These are phyloP conservation scores for Drosophila infuscata DNA, from an alignment of 2,888 invertebrate genomes.

Conservation along the genomic window DNA sequence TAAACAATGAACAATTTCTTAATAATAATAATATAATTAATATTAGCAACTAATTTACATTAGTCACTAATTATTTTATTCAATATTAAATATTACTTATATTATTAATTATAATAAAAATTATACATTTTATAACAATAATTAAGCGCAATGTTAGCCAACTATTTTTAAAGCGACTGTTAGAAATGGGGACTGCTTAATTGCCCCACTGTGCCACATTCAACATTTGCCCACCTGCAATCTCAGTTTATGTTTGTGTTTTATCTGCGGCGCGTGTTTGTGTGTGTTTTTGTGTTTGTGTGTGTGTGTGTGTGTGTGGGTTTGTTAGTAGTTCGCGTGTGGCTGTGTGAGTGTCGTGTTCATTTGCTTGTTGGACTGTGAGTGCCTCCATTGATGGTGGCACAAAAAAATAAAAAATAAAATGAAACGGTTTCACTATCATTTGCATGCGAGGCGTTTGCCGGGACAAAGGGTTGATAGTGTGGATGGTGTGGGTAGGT, in stretches of 20 bases:
- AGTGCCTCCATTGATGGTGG: conserved; percentile 29
- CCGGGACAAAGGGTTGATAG: conserved; percentile 41
- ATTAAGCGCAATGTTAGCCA: no score
- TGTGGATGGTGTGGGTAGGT: no score
- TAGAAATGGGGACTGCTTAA: background rate
- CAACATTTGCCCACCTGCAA: conserved; percentile 50
- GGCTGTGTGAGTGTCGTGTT: conserved; percentile 25
- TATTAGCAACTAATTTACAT: background rate
- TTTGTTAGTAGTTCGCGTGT: conserved; percentile 9
- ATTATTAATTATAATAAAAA: background rate
- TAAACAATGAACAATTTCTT: background rate
- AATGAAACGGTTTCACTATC: conserved; percentile 63
- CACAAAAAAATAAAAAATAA: conserved; percentile 23
- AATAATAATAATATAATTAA: background rate
- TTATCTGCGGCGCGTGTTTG: conserved; percentile 22
- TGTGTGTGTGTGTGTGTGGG: conserved; percentile 9
- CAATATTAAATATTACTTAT: background rate
- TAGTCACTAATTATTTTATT: background rate
- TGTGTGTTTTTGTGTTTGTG: conserved; percentile 28
- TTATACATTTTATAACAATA: background rate
- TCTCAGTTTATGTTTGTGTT: conserved; percentile 34
- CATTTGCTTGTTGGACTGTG: conserved; percentile 49
- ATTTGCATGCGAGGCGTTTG: conserved; percentile 46
- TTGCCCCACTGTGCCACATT: conserved; percentile 27
- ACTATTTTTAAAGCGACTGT: background rate